Percentiles rank a stretch among this genome's conserved stretches.
These are phyloP conservation scores for Malaclemys terrapin DNA, from an alignment of 2,113 vertebrate species.

Conservation along the genomic window DNA sequence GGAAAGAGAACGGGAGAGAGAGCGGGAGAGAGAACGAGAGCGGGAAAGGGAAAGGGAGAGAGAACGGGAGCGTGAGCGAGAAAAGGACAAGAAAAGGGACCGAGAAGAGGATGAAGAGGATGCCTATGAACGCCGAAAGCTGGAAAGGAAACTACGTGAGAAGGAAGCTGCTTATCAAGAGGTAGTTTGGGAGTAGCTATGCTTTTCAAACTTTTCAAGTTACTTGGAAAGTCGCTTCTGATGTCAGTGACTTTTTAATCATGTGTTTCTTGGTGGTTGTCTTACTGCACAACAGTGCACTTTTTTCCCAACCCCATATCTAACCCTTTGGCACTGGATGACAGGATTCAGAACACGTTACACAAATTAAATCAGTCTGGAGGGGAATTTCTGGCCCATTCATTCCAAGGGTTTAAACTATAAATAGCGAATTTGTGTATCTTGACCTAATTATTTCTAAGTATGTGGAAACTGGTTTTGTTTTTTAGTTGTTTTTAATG, in stretches of 20 bases:
- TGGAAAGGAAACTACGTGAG: constrained; percentile 95
- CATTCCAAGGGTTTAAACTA: neutral
- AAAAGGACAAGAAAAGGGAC: constrained; percentile 96
- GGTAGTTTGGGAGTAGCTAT: constrained; percentile 74
- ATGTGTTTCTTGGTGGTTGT: neutral
- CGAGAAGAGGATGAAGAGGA: constrained; percentile 97
- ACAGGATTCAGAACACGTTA: neutral
- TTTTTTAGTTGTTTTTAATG: neutral
- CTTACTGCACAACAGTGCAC: neutral
- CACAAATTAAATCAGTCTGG: neutral
- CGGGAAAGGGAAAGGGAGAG: constrained; percentile 88
- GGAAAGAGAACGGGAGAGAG: constrained; percentile 87
- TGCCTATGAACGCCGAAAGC: constrained; percentile 92
- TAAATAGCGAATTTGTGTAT: neutral
- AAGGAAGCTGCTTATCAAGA: constrained; percentile 99
- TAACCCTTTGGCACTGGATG: neutral
- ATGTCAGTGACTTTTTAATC: neutral
- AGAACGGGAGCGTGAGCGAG: constrained; percentile 90
- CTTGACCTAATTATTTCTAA: neutral
- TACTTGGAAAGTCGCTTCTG: neutral
- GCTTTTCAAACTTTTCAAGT: neutral
- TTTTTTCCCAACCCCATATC: neutral
- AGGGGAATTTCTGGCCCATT: neutral
- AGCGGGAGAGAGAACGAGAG: constrained; percentile 84
- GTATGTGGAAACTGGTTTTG: neutral